phyloP scores from a whole-genome alignment of 2,797 vertebrate species.

The Oreonectes daqikongensis region DNA sequence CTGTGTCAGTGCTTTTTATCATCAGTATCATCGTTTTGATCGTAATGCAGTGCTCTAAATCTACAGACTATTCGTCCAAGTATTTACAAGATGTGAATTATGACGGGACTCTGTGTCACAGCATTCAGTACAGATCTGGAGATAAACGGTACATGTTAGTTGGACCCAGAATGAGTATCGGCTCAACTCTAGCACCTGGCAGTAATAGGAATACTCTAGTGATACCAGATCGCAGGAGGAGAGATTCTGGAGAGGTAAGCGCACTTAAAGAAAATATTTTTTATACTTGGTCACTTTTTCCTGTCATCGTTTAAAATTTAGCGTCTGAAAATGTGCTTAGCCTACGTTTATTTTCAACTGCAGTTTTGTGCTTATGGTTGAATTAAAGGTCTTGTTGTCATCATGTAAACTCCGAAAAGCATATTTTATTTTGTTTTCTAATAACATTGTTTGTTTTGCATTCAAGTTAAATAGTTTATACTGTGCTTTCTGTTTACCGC shows the following conservation, averaged over 20 bases:
- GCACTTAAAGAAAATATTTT: neutral
- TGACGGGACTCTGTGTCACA: slow-evolving; percentile 46
- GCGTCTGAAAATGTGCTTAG: too few relatives aligned
- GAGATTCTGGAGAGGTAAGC: slow-evolving; percentile 47
- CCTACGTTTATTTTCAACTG: too few relatives aligned
- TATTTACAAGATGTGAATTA: slow-evolving; percentile 11
- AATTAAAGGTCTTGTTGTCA: neutral
- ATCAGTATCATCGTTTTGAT: slow-evolving; percentile 37
- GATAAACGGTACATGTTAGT: slow-evolving; percentile 55
- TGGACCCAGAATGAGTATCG: slow-evolving; percentile 48
- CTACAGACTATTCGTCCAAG: neutral
- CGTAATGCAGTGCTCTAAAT: slow-evolving; percentile 39
- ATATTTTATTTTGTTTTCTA: neutral
- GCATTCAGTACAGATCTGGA: slow-evolving; percentile 49
- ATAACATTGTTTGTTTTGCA: neutral
- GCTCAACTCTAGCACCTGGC: slow-evolving; percentile 34
- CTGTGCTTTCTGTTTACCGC: too few relatives aligned
- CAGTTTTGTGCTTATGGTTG: neutral
- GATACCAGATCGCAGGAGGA: slow-evolving; percentile 42
- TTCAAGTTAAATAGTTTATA: too few relatives aligned
- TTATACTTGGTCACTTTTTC: too few relatives aligned
- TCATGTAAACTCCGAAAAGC: neutral
- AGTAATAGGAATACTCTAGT: slow-evolving; percentile 50
- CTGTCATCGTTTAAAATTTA: too few relatives aligned
- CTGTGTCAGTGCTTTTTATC: slow-evolving; percentile 39